Evolutionary conservation across 2,113 vertebrate genomes (phyloP).

Genomic region (Anas platyrhynchos): DNA sequence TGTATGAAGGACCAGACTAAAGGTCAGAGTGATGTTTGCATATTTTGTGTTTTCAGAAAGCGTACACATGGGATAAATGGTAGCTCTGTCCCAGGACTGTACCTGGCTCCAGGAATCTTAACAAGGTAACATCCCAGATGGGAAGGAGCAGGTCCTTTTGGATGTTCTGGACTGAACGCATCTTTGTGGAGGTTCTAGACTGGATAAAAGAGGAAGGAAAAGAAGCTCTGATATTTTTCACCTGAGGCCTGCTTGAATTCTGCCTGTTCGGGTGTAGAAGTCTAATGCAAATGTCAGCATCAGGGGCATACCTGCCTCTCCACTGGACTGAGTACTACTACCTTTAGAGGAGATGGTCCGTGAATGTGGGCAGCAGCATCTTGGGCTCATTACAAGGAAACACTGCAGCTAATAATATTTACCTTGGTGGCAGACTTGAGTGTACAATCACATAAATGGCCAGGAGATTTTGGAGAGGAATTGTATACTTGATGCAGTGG

Average conservation of each 20-base stretch:
- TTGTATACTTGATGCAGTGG: neutral
- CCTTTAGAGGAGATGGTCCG: neutral
- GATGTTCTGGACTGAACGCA: neutral
- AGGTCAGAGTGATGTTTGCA: neutral
- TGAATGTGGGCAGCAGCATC: neutral
- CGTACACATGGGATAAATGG: neutral
- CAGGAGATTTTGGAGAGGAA: conserved; percentile 1
- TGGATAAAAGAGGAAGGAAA: neutral
- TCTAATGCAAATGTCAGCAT: neutral
- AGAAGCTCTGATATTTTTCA: neutral
- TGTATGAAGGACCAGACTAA: neutral
- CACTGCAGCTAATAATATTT: neutral
- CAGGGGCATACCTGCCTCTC: neutral
- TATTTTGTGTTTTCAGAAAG: conserved; percentile 1
- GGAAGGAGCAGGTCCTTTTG: neutral
- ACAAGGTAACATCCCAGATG: neutral
- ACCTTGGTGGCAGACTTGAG: neutral
- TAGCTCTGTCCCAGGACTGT: neutral
- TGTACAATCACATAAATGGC: neutral
- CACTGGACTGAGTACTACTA: neutral
- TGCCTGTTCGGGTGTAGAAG: neutral
- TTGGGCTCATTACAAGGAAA: neutral
- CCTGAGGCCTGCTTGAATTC: neutral
- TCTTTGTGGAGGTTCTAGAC: neutral
- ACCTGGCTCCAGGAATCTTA: neutral